These are phyloP conservation scores for Acromyrmex echinatior DNA, from an alignment of 1,140 invertebrate species.

Conservation along the genomic window DNA sequence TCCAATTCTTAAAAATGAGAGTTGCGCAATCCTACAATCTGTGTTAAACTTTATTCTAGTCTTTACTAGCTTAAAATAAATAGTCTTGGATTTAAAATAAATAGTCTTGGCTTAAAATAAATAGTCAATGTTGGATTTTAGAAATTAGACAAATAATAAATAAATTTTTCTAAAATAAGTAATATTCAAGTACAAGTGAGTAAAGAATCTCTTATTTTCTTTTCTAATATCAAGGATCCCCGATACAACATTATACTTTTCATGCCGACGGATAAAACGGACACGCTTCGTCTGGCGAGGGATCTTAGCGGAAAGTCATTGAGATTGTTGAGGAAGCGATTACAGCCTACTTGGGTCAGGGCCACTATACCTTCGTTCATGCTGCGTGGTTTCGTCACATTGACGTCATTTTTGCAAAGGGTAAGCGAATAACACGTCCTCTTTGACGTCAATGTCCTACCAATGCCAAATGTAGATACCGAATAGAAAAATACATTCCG, in stretches of 20 bases:
- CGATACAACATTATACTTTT: constrained; percentile 87
- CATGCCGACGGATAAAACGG: constrained; percentile 84
- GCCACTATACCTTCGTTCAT: constrained; percentile 93
- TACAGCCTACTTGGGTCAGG: constrained; percentile 90
- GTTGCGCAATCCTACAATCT: not conserved
- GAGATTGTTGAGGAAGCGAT: constrained; percentile 89
- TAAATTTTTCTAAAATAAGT: not conserved
- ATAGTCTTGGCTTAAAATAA: not conserved
- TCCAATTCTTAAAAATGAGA: not conserved
- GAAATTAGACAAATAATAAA: constrained; percentile 19
- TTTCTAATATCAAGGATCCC: constrained; percentile 83
- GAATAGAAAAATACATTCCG: not conserved
- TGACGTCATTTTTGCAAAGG: constrained; percentile 92
- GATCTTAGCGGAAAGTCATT: constrained; percentile 86
- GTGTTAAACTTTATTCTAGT: no score
- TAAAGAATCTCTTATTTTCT: not conserved
- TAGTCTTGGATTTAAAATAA: not conserved
- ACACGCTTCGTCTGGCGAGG: constrained; percentile 83
- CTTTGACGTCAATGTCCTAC: not conserved
- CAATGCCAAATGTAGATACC: not conserved
- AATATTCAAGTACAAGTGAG: not conserved
- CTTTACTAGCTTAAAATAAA: not conserved
- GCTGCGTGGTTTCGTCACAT: constrained; percentile 91
- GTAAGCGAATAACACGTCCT: constrained; percentile 85
- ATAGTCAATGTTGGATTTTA: not conserved